Conservation (phyloP, 2,797 vertebrate species). For the Scarus forsteni region DNA sequence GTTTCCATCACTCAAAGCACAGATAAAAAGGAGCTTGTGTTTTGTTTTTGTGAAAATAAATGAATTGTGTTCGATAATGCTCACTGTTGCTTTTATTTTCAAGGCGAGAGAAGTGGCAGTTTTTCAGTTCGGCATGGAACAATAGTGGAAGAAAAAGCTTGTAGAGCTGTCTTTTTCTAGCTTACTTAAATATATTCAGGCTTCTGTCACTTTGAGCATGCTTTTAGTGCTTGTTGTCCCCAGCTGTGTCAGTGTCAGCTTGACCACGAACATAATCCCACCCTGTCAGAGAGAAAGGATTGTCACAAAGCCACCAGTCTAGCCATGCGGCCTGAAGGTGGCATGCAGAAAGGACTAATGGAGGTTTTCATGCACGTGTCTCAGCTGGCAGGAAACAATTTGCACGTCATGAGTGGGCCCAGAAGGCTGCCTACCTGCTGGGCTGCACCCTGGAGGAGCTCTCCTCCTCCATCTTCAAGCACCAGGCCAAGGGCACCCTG, state of each 20-base stretch:
- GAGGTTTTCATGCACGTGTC: constrained; percentile 75
- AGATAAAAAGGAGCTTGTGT: constrained; percentile 53
- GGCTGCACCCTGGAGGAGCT: constrained; percentile 98
- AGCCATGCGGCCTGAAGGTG: constrained; percentile 39
- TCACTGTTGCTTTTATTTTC: constrained; percentile 43
- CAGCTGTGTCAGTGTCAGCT: constrained; percentile 59
- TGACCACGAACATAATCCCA: constrained; percentile 67
- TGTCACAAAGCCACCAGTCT: constrained; percentile 53
- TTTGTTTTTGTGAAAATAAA: constrained; percentile 51
- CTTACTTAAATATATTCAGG: constrained; percentile 18
- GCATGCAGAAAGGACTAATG: constrained; percentile 76
- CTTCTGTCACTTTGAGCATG: constrained; percentile 19
- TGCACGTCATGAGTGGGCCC: constrained; percentile 98
- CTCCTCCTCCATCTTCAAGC: constrained; percentile 97
- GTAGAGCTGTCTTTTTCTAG: not conserved
- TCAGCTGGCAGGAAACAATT: constrained; percentile 98
- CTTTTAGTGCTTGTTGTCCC: constrained; percentile 52
- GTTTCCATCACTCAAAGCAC: constrained; percentile 40
- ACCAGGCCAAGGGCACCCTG: constrained; percentile 92
- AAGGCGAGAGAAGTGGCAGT: constrained; percentile 41
- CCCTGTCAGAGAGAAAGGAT: constrained; percentile 60
- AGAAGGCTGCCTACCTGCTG: constrained; percentile 98
- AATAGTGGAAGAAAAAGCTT: not conserved
- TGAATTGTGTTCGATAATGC: constrained; percentile 45
- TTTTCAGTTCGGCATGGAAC: constrained; percentile 29